Evolutionary conservation across 1,140 invertebrate genomes (phyloP).

Genomic region (Psilanteris sp.): DNA sequence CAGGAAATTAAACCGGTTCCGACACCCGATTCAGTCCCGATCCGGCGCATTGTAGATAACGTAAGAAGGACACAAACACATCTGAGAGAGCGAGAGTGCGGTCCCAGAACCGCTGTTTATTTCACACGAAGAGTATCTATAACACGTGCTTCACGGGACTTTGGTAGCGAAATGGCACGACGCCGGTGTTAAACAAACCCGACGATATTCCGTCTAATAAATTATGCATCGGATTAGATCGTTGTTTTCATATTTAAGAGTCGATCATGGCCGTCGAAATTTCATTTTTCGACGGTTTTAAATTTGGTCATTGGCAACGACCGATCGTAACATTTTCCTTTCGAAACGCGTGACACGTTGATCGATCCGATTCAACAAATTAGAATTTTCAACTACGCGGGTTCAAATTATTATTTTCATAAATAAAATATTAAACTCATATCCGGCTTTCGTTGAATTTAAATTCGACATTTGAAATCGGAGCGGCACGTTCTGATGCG

Average conservation of each 20-base stretch:
- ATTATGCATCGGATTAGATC: slow-evolving; percentile 38
- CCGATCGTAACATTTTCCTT: too few species aligned
- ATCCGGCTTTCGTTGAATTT: too few species aligned
- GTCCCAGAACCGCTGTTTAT: slow-evolving; percentile 1
- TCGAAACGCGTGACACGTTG: too few species aligned
- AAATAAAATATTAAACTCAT: too few species aligned
- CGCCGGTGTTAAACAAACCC: slow-evolving; percentile 15
- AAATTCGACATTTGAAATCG: too few species aligned
- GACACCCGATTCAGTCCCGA: slow-evolving; percentile 30
- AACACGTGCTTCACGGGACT: slow-evolving; percentile 32
- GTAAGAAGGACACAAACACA: slow-evolving; percentile 41
- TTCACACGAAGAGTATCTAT: slow-evolving; percentile 8
- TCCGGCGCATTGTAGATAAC: slow-evolving; percentile 55
- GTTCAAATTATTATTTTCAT: too few species aligned
- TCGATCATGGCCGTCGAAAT: slow-evolving; percentile 24
- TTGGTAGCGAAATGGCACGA: slow-evolving; percentile 9
- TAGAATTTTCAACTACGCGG: too few species aligned
- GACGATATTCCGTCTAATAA: slow-evolving; percentile 30
- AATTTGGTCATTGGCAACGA: too few species aligned
- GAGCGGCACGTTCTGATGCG: too few species aligned
- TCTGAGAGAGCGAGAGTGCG: slow-evolving; percentile 10
- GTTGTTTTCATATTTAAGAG: slow-evolving; percentile 26
- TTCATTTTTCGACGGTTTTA: too few species aligned
- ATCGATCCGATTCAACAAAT: too few species aligned
- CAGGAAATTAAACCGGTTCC: slow-evolving; percentile 62